Evolutionary conservation across 2,888 invertebrate species (phyloP), one percentile per base, ranked within the genome.

Genomic region (Chaitophorus viminalis): DNA sequence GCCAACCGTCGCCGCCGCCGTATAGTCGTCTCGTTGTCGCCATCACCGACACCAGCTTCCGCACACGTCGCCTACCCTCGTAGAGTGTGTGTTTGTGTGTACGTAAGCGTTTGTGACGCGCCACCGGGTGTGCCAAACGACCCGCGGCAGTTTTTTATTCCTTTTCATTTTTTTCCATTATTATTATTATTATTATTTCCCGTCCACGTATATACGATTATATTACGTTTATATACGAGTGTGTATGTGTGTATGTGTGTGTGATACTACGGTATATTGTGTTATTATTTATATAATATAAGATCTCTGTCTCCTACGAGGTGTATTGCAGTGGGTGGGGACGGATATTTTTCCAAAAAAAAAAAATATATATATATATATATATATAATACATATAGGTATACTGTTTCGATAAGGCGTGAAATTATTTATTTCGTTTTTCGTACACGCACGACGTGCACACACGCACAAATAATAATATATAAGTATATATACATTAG

Each of bases 81-180:
- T 25, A 21, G 60, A 21, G 60, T 60, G 60, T 46, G 46, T 14
- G 60, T 60, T 5, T 6, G 11, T 11, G 68, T 6, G 29, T 8
- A 14, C 68, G 68, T 68, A 29, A 17, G 39, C 46, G 46, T 29
- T 17, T n/a, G n/a, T 8, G 78, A 78, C 78, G 29, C 39, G 68
- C 29, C 81, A 39, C 81, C 81, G 81, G 81, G 81, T 81, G 81
- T 29, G 68, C 81, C 68, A 46, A 81, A 81, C 81, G 65, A 81
- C 39, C 68, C 81, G 68, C 68, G 81, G 39, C 68, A 29, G 65
- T 65, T 68, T 81, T 68, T 68, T 79, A 29, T 29, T 68, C 68
- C 29, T 78, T 25, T 77, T 39, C 33, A 11, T 68, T 9, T 81
- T 68, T 81, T 39, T 33, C n/a, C 68, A n/a, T 68, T 39, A 46